Evolutionary conservation across 2,888 invertebrate species (phyloP).

Genomic region (Metallyticus violacea): DNA sequence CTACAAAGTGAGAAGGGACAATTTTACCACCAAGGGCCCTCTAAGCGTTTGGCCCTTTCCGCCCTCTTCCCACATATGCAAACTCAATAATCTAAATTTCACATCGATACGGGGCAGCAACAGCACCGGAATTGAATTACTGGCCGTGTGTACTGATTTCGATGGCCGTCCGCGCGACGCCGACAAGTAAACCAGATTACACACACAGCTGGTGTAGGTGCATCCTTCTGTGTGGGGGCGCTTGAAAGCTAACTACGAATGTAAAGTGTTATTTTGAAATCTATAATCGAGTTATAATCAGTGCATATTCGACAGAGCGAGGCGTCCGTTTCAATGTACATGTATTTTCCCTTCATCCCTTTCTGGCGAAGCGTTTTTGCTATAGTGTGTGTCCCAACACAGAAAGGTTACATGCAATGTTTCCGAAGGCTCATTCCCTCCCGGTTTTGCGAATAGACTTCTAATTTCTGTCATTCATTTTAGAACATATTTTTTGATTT

Average conservation of each 20-base stretch:
- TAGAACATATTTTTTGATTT: too few relatives aligned
- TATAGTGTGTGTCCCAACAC: not conserved
- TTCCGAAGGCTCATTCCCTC: too few relatives aligned
- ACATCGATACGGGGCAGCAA: not conserved
- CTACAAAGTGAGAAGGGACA: not conserved
- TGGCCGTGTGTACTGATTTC: not conserved
- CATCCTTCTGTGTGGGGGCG: not conserved
- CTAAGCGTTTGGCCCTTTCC: not conserved
- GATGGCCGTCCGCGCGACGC: not conserved
- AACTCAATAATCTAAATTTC: constrained; percentile 2
- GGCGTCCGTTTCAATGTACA: not conserved
- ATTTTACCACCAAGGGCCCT: not conserved
- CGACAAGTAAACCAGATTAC: not conserved
- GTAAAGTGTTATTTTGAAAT: constrained; percentile 18
- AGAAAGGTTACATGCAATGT: not conserved
- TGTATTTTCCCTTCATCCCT: not conserved
- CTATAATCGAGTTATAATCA: constrained; percentile 16
- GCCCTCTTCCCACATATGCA: not conserved
- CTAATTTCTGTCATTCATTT: too few relatives aligned
- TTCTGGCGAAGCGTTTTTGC: not conserved
- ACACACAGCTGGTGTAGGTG: constrained; percentile 8
- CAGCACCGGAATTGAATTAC: not conserved
- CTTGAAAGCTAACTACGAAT: constrained; percentile 8
- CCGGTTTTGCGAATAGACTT: too few relatives aligned
- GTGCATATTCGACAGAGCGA: not conserved